These are phyloP conservation scores for Bergia puertoricense DNA, from an alignment of 92 coral and sea anemone species.

Conservation along the genomic window DNA sequence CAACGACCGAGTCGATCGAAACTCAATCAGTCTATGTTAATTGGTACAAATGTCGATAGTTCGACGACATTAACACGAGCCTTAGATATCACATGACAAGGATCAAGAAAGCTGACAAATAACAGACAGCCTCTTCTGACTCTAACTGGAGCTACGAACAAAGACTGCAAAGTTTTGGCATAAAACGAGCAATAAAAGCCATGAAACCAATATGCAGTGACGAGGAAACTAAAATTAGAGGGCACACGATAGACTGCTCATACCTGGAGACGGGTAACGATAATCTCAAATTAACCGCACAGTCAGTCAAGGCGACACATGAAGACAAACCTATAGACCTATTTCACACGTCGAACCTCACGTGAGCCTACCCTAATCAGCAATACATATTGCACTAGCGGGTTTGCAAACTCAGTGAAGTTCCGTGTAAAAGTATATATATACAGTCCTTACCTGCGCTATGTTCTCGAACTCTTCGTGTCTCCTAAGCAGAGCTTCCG, in stretches of 20 bases:
- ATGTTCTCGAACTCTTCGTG: slow-evolving; percentile 98
- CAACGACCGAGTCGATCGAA: no score
- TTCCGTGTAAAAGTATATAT: not conserved
- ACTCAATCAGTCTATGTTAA: no score
- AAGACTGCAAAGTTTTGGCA: no score
- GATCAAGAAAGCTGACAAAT: not conserved
- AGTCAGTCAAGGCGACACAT: not conserved
- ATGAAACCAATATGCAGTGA: not conserved
- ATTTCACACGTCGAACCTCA: not conserved
- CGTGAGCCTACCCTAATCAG: not conserved
- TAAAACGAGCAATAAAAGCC: not conserved
- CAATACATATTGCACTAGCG: not conserved
- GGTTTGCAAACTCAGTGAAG: not conserved
- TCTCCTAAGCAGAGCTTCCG: slow-evolving; percentile 89
- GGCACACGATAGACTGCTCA: not conserved
- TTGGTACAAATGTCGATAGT: no score
- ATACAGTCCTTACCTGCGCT: slow-evolving; percentile 76
- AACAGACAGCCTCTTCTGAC: not conserved
- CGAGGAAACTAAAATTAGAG: not conserved
- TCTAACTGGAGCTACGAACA: not conserved
- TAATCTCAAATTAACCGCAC: not conserved
- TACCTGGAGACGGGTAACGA: not conserved
- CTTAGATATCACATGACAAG: no score
- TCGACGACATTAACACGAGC: no score
- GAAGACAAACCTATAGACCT: not conserved